Evolutionary conservation across 2,888 invertebrate species (phyloP), one percentile per base, ranked within the genome.

Genomic region (Tiliacea aurago): DNA sequence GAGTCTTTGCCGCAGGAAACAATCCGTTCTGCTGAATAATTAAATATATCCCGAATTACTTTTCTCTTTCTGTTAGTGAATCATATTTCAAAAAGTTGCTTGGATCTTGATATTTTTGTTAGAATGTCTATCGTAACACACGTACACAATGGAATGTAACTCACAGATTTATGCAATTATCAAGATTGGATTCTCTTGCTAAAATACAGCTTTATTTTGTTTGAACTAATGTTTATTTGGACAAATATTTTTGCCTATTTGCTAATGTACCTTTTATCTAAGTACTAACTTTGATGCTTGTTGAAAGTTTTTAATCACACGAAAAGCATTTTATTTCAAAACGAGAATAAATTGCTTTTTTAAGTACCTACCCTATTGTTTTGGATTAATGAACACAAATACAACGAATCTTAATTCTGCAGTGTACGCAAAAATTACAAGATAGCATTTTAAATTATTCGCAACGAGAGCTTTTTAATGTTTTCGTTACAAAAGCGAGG

Each of bases 1-100:
- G 76, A 53, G 69, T 76, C 64, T 73, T 69, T n/a, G 81, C 83
- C 81, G 66, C 79, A 80, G 71, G 78, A 85, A 89, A 89, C 88
- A 89, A 88, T 88, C 85, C 84, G 64, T 78, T 83, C 73, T 63
- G 66, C 75, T 89, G 87, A 88, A 89, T 89, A 86, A 89, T 88
- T 87, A 89, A 89, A 81, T 80, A 73, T 76, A 83, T 76, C 68
- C 81, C 76, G 85, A 86, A 89, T 87, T 88, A 88, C 89, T 86
- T 88, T 88, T 81, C 86, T 83, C 76, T 77, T 73, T 70, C 59
- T 67, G 72, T 83, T 80, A 75, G 76, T 78, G 75, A 83, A 87
- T 87, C 80, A 88, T 88, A 84, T 86, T 88, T 84, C 84, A 81
- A 81, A 81, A 81, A 75, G 78, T 81, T 80, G 68, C 73, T 80